Percentiles rank a stretch among this genome's conserved stretches.
Evolutionary conservation across 2,113 vertebrate species (phyloP).

Genomic region (Callorhinus ursinus): DNA sequence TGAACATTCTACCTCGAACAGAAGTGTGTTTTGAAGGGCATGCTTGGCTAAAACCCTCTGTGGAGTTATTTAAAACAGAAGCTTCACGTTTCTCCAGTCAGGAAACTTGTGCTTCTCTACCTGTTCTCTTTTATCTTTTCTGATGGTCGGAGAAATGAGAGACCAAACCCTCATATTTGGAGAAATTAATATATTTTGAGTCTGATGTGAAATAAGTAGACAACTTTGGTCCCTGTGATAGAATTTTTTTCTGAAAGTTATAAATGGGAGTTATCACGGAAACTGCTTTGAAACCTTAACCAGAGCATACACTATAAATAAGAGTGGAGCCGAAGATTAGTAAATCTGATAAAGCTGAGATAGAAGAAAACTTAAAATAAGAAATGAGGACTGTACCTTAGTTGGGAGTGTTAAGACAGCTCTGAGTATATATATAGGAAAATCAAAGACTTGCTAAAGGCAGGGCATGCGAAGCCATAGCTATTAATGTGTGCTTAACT

Average conservation of each 20-base stretch:
- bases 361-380: conserved; percentile 70
- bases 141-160: background rate
- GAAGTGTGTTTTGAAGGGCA: background rate
- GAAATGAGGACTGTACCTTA: conserved; percentile 44
- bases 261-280: conserved; percentile 47
- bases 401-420: conserved; percentile 58
- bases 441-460: conserved; percentile 76
- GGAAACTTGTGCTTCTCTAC: background rate
- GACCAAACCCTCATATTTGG: background rate
- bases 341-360: conserved; percentile 62
- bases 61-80: background rate
- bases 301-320: conserved; percentile 54
- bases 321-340: conserved; percentile 56
- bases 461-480: conserved; percentile 24
- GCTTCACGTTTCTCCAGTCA: background rate
- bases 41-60: background rate
- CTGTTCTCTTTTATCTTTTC: background rate
- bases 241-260: conserved; percentile 37
- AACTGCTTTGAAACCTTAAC: conserved; percentile 58
- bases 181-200: conserved; percentile 1
- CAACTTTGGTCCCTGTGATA: background rate
- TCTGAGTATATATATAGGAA: conserved; percentile 57
- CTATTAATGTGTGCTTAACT: conserved; percentile 72
- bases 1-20: background rate
- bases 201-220: background rate